Evolutionary conservation across 2,888 invertebrate genomes (phyloP), one percentile per base, ranked within the genome.

Genomic region (Agrilus biguttatus): DNA sequence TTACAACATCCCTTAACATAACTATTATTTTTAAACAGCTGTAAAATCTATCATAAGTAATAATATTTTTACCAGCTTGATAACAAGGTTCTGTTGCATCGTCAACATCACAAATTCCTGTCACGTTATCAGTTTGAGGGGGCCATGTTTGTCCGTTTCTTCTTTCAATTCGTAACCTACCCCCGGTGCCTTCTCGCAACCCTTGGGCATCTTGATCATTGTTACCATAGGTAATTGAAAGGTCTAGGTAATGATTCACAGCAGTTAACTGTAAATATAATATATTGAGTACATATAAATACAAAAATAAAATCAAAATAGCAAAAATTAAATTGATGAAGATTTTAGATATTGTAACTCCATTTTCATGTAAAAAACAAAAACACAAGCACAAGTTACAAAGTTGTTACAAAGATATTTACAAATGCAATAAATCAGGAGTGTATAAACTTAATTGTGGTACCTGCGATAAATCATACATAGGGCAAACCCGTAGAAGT

Each of bases 201-300:
- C 75, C 74, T 8, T 71, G 69, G 13, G 80, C 78, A 47, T 81
- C 77, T 33, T 73, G 67, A 12, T 73, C 71, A 3, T 73, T 79
- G 47, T 79, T 85, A 1, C 90, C 90, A 56, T 90, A 91, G 2
- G 89, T 81, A 32, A 83, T 63, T 0, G 89, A 89, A 4, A 82
- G 69, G 58, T 90, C 89, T 69, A 89, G 66, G 60, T 67, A 85
- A 10, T 80, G 77, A 28, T 83, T 82, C 1, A 84, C 80, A 10
- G 70, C 71, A 8, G 78, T 72, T 21, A 83, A 51, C 81, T 83
- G 53, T 10, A 60, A 57, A 44, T 44, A 44, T 44, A 50, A 10
- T 33, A 47, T 42, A 5, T 21, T 21, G 5, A 21, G 21, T 21
- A 6, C 6, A 21, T 21, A 21, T 10, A 21, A 33, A 17, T 17